A percentile compares a stretch with the other conserved stretches of the same genome.
phyloP scores from a whole-genome alignment of 2,888 invertebrate species.

The Smittia sp. region DNA sequence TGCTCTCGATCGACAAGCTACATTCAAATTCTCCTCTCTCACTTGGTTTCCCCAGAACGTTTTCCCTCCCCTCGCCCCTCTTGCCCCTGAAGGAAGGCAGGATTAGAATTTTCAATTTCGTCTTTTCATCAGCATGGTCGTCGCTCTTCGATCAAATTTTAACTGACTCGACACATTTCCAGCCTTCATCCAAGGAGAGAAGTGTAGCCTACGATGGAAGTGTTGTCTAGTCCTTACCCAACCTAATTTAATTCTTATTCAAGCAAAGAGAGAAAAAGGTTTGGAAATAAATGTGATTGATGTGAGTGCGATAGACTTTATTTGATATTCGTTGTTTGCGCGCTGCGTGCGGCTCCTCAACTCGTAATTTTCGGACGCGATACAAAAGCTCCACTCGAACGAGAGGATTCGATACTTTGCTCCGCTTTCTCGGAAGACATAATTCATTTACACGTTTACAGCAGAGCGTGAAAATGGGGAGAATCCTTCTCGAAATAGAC shows the following conservation, averaged over 20 bases:
- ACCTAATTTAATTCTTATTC: neutral
- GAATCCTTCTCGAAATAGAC: neutral
- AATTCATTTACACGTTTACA: slow-evolving; percentile 39
- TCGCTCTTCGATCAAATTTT: neutral
- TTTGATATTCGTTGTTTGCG: slow-evolving; percentile 23
- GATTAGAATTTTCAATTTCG: slow-evolving; percentile 8
- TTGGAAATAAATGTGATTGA: slow-evolving; percentile 26
- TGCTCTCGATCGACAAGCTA: neutral
- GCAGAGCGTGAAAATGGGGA: slow-evolving; percentile 1
- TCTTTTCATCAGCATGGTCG: neutral
- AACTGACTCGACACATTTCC: slow-evolving; percentile 33
- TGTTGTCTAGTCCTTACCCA: neutral
- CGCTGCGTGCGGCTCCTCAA: neutral
- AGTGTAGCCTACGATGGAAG: too few relatives aligned
- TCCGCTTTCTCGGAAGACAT: neutral
- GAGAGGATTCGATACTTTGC: slow-evolving; percentile 5
- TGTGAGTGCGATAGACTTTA: slow-evolving; percentile 40
- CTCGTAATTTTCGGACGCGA: neutral
- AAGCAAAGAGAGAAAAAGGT: neutral
- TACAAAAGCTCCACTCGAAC: too few relatives aligned
- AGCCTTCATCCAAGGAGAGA: neutral
- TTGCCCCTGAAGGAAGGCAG: neutral
- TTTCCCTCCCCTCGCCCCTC: neutral
- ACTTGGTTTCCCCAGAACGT: neutral
- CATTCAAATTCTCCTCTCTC: neutral